Evolutionary conservation across 1,140 invertebrate species (phyloP).

Genomic region (Pararge aegeria): DNA sequence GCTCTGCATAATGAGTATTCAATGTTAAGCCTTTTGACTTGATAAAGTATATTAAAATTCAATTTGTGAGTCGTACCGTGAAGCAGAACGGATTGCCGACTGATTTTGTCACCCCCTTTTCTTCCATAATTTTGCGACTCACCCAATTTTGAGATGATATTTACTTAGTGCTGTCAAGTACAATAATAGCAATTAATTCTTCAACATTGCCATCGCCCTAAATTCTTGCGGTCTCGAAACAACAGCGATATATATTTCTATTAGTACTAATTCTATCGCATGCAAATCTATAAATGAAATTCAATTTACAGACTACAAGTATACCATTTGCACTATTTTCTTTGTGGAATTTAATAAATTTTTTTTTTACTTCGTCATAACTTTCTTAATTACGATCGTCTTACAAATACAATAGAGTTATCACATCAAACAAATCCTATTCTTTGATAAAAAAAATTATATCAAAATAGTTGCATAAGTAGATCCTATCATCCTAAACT

Average conservation of each 20-base stretch:
- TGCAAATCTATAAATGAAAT: no score
- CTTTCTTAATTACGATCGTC: no score
- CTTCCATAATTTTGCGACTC: slow-evolving; percentile 65
- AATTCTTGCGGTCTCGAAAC: slow-evolving; percentile 9
- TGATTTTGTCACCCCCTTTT: slow-evolving; percentile 68
- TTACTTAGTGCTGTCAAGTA: slow-evolving; percentile 53
- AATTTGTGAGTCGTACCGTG: slow-evolving; percentile 72
- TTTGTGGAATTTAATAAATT: no score
- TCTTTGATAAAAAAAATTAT: no score
- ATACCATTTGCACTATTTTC: no score
- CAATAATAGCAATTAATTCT: slow-evolving; percentile 45
- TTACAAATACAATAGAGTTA: no score
- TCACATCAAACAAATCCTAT: no score
- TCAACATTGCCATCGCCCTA: slow-evolving; percentile 15
- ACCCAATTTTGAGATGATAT: slow-evolving; percentile 57
- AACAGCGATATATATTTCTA: neutral
- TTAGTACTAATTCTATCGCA: neutral
- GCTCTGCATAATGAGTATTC: slow-evolving; percentile 61
- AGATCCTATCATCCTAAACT: no score
- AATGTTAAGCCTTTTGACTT: slow-evolving; percentile 70
- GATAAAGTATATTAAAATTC: slow-evolving; percentile 76
- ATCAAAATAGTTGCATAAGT: no score
- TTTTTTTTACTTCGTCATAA: no score
- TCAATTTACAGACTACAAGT: no score
- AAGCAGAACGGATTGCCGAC: slow-evolving; percentile 70